Percentiles rank a stretch among this genome's conserved stretches.
phyloP scores from a whole-genome alignment of 1,140 invertebrate species.

The Lordiphosa stackelbergi region DNA sequence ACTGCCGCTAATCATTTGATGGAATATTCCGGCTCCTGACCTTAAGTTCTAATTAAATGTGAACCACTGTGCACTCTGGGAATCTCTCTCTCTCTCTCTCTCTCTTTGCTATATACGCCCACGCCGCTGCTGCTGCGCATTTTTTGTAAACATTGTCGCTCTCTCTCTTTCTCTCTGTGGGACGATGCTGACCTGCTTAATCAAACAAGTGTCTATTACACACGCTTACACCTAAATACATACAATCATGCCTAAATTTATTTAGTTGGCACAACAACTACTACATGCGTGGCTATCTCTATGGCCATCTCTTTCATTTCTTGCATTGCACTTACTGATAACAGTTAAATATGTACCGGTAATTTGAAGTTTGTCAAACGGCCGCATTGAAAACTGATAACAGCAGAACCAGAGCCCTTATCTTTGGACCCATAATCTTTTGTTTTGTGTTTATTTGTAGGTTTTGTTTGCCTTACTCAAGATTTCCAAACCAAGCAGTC shows the following conservation, averaged over 20 bases:
- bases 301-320: conserved; percentile 29
- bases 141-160: conserved; percentile 40
- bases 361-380: conserved; percentile 37
- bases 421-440: conserved; percentile 49
- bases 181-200: conserved; percentile 45
- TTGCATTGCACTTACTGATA: conserved; percentile 39
- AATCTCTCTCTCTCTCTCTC: conserved; percentile 10
- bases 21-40: conserved; percentile 3
- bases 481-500: too few relatives aligned
- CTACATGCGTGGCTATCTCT: not conserved
- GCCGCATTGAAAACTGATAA: conserved; percentile 31
- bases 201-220: conserved; percentile 69
- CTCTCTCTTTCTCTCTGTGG: conserved; percentile 11
- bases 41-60: conserved; percentile 5
- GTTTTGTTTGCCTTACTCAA: too few relatives aligned
- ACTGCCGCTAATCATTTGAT: not conserved
- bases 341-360: conserved; percentile 17
- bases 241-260: conserved; percentile 9
- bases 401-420: conserved; percentile 16
- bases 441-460: conserved; percentile 17
- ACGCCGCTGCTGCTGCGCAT: conserved; percentile 59
- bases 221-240: conserved; percentile 5
- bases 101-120: conserved; percentile 22
- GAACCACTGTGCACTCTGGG: conserved; percentile 32
- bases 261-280: conserved; percentile 52